Base-by-base conservation (phyloP, 1,140 invertebrate species). In the Drosophila ohnishii region DNA sequence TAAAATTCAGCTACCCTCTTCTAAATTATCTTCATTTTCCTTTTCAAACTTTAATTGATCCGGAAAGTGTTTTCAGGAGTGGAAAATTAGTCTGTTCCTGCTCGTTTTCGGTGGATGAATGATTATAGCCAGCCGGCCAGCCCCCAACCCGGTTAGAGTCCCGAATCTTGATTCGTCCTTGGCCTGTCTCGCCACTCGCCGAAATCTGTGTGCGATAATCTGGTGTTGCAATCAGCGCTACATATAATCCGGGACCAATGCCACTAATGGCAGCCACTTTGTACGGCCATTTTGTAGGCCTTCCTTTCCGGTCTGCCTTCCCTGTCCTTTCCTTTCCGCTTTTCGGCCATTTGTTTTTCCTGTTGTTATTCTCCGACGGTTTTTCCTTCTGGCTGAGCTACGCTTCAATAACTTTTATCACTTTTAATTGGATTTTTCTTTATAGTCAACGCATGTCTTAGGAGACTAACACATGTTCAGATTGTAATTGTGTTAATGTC, bases 341-440 rank as follows among this genome's bases (percentile, higher is more conserved):
- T 13, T 50, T 71, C 13, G 67, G 51, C 65, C 74, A 78, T 83
- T 81, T 84, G 80, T 80, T 80, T 81, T 77, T 60, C 58, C 57
- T 57, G 48, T 35, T 44, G 44, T 44, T 56, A 37, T 57, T 56
- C 42, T 39, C 14, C 35, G 47, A 61, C 39, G 60, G 57, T 42
- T 32, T 73, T 32, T 81, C 30, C 65, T 65, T 56, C 19, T 72
- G 45, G 30, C 45, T 28, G 50, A 3, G 30, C 22, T 63, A 69
- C 62, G 85, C 84, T 80, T 84, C 84, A 88, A 88, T 88, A 88
- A 88, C 84, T 88, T 88, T 88, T 88, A 84, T 88, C 84, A 84
- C 85, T 88, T 88, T 88, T 88, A 88, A 88, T 88, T 88, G 84
- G 84, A 82, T 88, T 88, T 88, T 88, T 88, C 80, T 87, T 88